Evolutionary conservation across 2,113 vertebrate genomes (phyloP).

Genomic region (Pagrus major): DNA sequence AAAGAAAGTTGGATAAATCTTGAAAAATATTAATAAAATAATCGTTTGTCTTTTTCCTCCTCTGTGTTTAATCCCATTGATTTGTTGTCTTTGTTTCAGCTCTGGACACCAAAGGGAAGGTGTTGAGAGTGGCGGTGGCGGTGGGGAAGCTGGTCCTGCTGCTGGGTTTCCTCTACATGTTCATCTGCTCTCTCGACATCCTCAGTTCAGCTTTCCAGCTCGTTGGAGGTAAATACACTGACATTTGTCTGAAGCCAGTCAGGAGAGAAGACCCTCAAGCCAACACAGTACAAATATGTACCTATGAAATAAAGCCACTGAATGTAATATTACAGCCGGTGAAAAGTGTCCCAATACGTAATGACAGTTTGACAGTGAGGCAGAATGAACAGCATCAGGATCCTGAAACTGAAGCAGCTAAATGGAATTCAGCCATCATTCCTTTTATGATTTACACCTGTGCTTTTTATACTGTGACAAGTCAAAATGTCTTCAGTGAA

Average conservation of each 20-base stretch:
- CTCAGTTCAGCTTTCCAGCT: constrained; percentile 97
- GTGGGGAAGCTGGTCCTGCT: constrained; percentile 86
- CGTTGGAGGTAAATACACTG: constrained; percentile 88
- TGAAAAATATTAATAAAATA: background rate
- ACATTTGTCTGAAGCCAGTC: background rate
- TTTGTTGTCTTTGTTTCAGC: constrained; percentile 81
- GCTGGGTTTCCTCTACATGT: constrained; percentile 91
- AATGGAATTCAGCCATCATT: background rate
- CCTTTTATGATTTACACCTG: background rate
- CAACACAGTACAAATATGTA: no score
- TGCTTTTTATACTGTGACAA: background rate
- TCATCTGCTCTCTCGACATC: constrained; percentile 94
- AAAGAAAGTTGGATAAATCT: no score
- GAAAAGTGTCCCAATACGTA: background rate
- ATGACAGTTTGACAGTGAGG: background rate
- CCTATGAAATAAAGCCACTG: no score
- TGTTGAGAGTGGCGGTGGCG: constrained; percentile 82
- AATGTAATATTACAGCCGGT: no score
- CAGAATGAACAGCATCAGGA: background rate
- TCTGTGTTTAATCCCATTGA: background rate
- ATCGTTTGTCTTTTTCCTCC: background rate
- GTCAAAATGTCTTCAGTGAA: background rate
- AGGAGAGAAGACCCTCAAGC: no score
- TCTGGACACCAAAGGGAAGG: constrained; percentile 86
- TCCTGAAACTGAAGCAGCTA: no score